Evolutionary conservation across 1,140 invertebrate genomes (phyloP), one percentile per base, ranked within the genome.

Genomic region (Zeugodacus cucurbitae): DNA sequence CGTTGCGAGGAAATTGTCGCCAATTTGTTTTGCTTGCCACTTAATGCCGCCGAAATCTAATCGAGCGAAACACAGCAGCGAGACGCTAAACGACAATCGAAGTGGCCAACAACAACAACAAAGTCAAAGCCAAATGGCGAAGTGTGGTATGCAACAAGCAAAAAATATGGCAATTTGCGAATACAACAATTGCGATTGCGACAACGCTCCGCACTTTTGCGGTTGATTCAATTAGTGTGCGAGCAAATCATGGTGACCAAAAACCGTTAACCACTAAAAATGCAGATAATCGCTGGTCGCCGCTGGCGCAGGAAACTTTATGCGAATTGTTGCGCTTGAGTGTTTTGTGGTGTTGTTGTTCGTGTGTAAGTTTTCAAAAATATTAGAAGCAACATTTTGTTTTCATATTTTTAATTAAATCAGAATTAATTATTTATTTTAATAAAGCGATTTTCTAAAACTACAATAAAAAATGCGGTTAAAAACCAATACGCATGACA

Each of bases 1-100:
- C 41, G 14, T 17, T 54, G 70, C 74, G 26, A 48, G 41, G 41
- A 41, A 48, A 48, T n/a, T 82, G 41, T 82, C 41, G 74, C 44
- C 74, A 82, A 82, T 82, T 82, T 82, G 74, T 48, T 82, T 82
- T 82, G 74, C 74, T 48, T 82, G 74, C 74, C 74, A 82, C 74
- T 82, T 82, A n/a, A n/a, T n/a, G 37, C 22, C 10, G n/a, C 37
- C 74, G 44, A 82, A 82, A 82, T 82, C 44, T 41, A 82, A 82
- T 44, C 74, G 44, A 48, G 74, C 37, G n/a, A 48, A 54, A 41
- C 34, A 74, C 17, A 41, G 32, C 3, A 22, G 34, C 32, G 67
- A 41, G 34, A 37, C 32, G 67, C 67, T 74, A 74, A 74, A 74
- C 20, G 34, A 74, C 67, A 48, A 82, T 82, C 8, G 29, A 41